phyloP scores from a whole-genome alignment of 2,113 vertebrate species.

The Hippolais icterina region DNA sequence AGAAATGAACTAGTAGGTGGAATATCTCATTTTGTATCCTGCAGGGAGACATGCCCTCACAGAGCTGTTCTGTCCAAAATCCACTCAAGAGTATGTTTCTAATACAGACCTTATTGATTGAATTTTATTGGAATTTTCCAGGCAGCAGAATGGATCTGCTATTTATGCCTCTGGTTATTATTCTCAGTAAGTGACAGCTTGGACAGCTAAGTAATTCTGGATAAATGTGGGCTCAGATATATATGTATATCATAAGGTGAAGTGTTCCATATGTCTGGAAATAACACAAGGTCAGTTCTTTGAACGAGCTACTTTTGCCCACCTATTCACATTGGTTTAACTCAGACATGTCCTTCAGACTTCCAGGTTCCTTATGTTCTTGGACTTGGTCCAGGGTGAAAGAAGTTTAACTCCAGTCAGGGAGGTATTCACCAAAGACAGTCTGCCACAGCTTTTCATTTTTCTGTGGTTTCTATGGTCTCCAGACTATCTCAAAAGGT shows the following conservation, averaged over 20 bases:
- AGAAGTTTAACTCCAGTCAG: neutral
- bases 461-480: neutral
- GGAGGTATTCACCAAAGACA: neutral
- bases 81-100: constrained; percentile 38
- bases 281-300: neutral
- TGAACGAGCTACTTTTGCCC: neutral
- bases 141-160: constrained; percentile 44
- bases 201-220: neutral
- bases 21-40: constrained; percentile 58
- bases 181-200: neutral
- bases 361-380: neutral
- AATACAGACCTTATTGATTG: constrained; percentile 35
- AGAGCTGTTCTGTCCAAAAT: constrained; percentile 3
- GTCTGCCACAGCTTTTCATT: neutral
- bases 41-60: constrained; percentile 36
- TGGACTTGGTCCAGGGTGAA: constrained; percentile 7
- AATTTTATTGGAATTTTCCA: constrained; percentile 44
- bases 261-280: neutral
- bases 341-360: neutral
- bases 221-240: neutral
- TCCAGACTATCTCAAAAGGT: neutral
- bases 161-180: constrained; percentile 10
- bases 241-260: neutral
- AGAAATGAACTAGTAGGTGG: constrained; percentile 38
- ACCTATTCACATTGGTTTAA: neutral